Evolutionary conservation across 2,113 vertebrate genomes (phyloP).

Genomic region (Tetrax tetrax): DNA sequence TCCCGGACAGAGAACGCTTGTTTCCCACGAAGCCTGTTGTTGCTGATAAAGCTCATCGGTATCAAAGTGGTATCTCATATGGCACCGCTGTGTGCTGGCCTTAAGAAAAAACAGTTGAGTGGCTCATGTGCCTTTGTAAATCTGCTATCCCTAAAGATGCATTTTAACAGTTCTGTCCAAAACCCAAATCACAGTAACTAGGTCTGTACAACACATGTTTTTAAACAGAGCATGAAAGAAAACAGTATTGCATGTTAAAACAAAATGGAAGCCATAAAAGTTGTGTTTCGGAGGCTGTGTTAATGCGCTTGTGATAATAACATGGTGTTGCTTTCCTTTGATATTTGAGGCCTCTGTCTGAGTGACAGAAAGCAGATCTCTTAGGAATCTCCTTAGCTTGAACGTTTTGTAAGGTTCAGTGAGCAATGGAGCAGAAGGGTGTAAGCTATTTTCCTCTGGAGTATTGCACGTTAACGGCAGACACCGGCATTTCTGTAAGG

Average conservation of each 20-base stretch:
- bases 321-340: not conserved
- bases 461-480: not conserved
- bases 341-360: not conserved
- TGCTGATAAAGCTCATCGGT: constrained; percentile 32
- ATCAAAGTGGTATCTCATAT: constrained; percentile 13
- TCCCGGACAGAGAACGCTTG: not conserved
- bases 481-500: not conserved
- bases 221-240: not conserved
- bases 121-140: not conserved
- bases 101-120: not conserved
- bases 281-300: not conserved
- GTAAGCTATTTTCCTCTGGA: not conserved
- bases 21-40: not conserved
- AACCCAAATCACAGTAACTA: not conserved
- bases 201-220: not conserved
- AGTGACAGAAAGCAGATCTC: constrained; percentile 38
- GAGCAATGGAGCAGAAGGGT: not conserved
- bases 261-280: not conserved
- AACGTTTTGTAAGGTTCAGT: not conserved
- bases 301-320: not conserved
- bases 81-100: not conserved
- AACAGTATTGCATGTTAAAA: not conserved
- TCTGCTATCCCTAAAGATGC: not conserved
- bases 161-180: not conserved
- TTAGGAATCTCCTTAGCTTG: not conserved